A percentile compares a stretch with the other conserved stretches of the same genome.
Evolutionary conservation across 2,888 invertebrate genomes (phyloP).

Genomic region (Yponomeuta plumbellus): DNA sequence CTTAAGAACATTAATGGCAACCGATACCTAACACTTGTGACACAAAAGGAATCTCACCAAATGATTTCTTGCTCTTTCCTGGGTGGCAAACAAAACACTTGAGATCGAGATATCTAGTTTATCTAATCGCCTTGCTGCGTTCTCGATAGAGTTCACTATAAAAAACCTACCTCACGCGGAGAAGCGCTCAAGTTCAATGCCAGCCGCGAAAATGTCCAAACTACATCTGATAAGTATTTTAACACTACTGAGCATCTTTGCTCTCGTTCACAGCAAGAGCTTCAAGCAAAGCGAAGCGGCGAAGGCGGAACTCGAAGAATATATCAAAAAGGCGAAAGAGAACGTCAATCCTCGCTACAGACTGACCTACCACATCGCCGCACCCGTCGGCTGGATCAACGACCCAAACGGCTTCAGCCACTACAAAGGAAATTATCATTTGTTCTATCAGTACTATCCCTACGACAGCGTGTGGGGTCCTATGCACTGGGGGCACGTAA

Average conservation of each 20-base stretch:
- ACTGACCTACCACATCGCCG: conserved; percentile 54
- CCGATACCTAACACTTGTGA: too few species aligned
- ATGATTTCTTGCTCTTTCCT: too few species aligned
- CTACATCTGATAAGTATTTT: not conserved
- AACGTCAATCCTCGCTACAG: conserved; percentile 55
- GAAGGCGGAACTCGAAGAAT: conserved; percentile 45
- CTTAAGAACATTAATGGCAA: too few species aligned
- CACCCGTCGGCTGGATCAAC: conserved; percentile 74
- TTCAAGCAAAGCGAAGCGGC: conserved; percentile 31
- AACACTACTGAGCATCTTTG: not conserved
- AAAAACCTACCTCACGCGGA: not conserved
- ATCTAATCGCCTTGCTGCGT: not conserved
- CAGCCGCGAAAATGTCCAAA: not conserved
- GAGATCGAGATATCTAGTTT: not conserved
- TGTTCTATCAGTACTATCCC: conserved; percentile 74
- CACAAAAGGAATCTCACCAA: not conserved
- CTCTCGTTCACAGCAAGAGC: not conserved
- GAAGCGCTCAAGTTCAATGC: not conserved
- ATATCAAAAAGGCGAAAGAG: conserved; percentile 44
- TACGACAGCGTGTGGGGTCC: conserved; percentile 61
- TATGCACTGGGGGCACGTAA: conserved; percentile 75
- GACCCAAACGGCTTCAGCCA: conserved; percentile 76
- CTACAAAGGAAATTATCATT: conserved; percentile 67
- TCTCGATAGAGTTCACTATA: not conserved
- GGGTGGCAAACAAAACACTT: conserved; percentile 11